These are phyloP conservation scores for Coptodon bakossiorum DNA, from an alignment of 2,113 vertebrate genomes.

Conservation along the genomic window DNA sequence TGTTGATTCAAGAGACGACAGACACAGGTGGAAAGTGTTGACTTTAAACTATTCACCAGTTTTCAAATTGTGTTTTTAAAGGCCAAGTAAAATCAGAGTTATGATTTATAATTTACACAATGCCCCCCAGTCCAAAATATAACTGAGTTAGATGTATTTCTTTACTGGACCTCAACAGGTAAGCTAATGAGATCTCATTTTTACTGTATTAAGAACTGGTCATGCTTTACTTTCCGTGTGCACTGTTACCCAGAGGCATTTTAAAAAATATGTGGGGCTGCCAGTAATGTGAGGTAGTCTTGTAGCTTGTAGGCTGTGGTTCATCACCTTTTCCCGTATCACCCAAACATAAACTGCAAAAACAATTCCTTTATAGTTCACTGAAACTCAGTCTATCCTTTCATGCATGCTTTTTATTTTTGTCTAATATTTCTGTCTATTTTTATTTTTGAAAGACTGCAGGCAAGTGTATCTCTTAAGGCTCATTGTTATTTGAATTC, in stretches of 20 bases:
- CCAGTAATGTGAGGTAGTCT: background rate
- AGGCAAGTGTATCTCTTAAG: too few relatives aligned
- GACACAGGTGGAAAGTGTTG: background rate
- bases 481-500: too few relatives aligned
- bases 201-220: too few relatives aligned
- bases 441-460: too few relatives aligned
- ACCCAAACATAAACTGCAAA: background rate
- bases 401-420: background rate
- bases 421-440: too few relatives aligned
- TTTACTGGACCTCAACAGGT: too few relatives aligned
- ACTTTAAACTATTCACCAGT: background rate
- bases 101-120: background rate
- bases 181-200: too few relatives aligned
- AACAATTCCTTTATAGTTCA: too few relatives aligned
- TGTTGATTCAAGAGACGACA: background rate
- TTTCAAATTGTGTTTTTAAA: background rate
- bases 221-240: background rate
- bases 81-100: background rate
- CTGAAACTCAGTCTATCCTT: background rate
- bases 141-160: too few relatives aligned
- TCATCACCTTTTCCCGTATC: background rate
- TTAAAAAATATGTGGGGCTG: background rate
- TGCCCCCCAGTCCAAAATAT: too few relatives aligned
- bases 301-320: background rate
- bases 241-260: background rate